Percentiles rank a stretch among this genome's conserved stretches.
Evolutionary conservation across 2,888 invertebrate species (phyloP).

Genomic region (Drosophila nr. medialis): DNA sequence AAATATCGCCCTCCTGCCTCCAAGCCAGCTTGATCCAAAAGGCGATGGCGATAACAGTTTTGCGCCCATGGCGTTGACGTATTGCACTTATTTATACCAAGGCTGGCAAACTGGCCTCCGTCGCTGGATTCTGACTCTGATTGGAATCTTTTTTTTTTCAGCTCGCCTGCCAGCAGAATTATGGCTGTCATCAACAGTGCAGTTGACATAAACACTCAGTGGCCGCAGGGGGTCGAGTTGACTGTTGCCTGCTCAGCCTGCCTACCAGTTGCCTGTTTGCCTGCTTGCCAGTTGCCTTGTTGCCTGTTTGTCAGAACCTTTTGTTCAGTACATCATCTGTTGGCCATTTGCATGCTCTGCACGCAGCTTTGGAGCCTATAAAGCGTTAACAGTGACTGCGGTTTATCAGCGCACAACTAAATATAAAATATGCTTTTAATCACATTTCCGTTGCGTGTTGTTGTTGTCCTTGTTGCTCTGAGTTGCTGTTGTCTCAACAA

Average conservation of each 20-base stretch:
- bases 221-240: constrained; percentile 73
- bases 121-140: constrained; percentile 41
- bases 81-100: constrained; percentile 72
- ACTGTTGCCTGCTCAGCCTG: constrained; percentile 35
- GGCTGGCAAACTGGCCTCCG: constrained; percentile 55
- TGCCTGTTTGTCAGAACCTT: constrained; percentile 45
- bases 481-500: constrained; percentile 51
- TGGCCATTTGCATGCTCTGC: constrained; percentile 74
- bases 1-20: constrained; percentile 67
- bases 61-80: constrained; percentile 80
- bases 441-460: constrained; percentile 75
- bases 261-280: constrained; percentile 23
- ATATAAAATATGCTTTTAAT: constrained; percentile 80
- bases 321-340: constrained; percentile 37
- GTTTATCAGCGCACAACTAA: constrained; percentile 55
- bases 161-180: constrained; percentile 62
- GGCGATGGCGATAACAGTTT: constrained; percentile 79
- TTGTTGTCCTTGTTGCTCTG: constrained; percentile 21
- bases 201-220: constrained; percentile 78
- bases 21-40: constrained; percentile 27
- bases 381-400: constrained; percentile 39
- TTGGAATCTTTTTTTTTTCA: constrained; percentile 55
- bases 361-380: constrained; percentile 60
- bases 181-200: constrained; percentile 81
- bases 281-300: constrained; percentile 22